These are phyloP conservation scores for Sibirionetta formosa DNA, from an alignment of 2,797 vertebrate species.

Conservation along the genomic window DNA sequence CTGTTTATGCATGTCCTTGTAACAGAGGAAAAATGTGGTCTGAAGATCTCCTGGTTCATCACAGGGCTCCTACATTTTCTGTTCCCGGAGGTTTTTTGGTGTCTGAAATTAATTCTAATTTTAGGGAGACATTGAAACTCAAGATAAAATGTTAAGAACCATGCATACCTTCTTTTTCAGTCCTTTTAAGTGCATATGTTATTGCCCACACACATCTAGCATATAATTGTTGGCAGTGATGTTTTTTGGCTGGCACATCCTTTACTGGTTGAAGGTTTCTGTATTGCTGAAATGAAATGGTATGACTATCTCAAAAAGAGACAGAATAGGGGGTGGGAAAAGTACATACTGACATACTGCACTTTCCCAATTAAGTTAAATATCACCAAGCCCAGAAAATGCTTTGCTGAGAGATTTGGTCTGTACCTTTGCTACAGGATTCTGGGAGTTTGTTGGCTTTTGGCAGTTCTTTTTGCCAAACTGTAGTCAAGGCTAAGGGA, in stretches of 20 bases:
- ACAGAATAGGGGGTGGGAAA: slow-evolving; percentile 57
- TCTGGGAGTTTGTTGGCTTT: slow-evolving; percentile 41
- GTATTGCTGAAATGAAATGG: slow-evolving; percentile 62
- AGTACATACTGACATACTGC: slow-evolving; percentile 63
- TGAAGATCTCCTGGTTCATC: slow-evolving; percentile 46
- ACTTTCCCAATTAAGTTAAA: slow-evolving; percentile 71
- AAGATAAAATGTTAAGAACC: slow-evolving; percentile 62
- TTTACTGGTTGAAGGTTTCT: slow-evolving; percentile 67
- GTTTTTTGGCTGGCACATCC: slow-evolving; percentile 74
- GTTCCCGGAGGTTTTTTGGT: slow-evolving; percentile 26
- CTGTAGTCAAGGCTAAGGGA: neutral
- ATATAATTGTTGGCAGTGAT: slow-evolving; percentile 76
- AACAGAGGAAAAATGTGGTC: neutral
- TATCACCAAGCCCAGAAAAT: slow-evolving; percentile 33
- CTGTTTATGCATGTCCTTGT: neutral
- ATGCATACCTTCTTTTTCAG: slow-evolving; percentile 71
- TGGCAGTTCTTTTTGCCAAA: slow-evolving; percentile 47
- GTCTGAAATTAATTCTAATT: slow-evolving; percentile 67
- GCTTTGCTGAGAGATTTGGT: slow-evolving; percentile 12
- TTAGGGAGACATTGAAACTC: slow-evolving; percentile 59
- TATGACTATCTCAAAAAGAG: slow-evolving; percentile 49
- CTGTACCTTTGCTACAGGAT: slow-evolving; percentile 17
- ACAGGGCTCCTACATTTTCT: slow-evolving; percentile 46
- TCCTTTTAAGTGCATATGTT: slow-evolving; percentile 74
- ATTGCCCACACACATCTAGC: slow-evolving; percentile 76